Base-by-base conservation (phyloP, 2,113 vertebrate species). In the Myotis lucifugus region DNA sequence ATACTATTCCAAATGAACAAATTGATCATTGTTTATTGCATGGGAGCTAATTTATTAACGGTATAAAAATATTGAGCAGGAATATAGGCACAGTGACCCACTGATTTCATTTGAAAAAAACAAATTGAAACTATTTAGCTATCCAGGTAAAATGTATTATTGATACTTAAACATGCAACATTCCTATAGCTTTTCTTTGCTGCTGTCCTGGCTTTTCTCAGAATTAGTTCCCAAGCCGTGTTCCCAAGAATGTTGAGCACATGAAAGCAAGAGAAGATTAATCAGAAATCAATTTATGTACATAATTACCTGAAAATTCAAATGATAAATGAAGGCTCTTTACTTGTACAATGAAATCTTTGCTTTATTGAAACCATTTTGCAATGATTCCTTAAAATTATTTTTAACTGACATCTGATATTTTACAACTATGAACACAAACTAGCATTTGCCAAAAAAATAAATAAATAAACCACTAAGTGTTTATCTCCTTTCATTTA, bases 271-370 rank as follows among this genome's bases (percentile, higher is more conserved):
- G 19, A 64, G 1, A 48, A 73, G 29, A 59, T 87, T 34, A 70
- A 69, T 96, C 21, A 92, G 13, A 85, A 88, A 85, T 89, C 19
- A 86, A 73, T 40, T 12, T 48, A 56, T 82, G 18, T 72, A 17
- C 18, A 76, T 25, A 85, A 82, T 79, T 64, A 85, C 25, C 42
- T 78, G 42, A 50, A 73, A 56, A 83, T 23, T 73, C 19, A 93
- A 96, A 91, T 70, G 7, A 66, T 48, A 88, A 88, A 34, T 23
- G 19, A 92, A 94, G 19, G 15, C n/a, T 82, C 19, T 81, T 17
- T 67, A 15, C 4, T 89, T 64, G 5, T 4, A 50, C 6, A 42
- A 25, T 27, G 29, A 93, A 95, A 90, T 1, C 0, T 5, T 34
- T 76, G n/a, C 3, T 54, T 15, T 69, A 66, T n/a, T 61, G 2